A percentile compares a stretch with the other conserved stretches of the same genome.
Evolutionary conservation across 2,113 vertebrate genomes (phyloP).

Genomic region (Hypocryptadius cinnamomeus): DNA sequence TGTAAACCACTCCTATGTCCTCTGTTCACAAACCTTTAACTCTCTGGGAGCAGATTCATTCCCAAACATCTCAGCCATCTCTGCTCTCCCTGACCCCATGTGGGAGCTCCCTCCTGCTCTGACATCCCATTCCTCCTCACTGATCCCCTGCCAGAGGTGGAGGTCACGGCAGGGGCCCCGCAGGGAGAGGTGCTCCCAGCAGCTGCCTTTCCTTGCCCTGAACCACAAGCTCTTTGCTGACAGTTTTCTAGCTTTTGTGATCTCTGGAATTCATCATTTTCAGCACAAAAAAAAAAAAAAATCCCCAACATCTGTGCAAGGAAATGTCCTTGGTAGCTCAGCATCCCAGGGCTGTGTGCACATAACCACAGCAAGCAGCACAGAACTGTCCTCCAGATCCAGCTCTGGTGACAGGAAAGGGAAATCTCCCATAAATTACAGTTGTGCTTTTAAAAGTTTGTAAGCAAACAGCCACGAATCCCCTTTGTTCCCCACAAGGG

Average conservation of each 20-base stretch:
- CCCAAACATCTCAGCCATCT: not conserved
- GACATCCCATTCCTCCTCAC: not conserved
- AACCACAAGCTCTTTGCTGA: not conserved
- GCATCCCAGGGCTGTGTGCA: not conserved
- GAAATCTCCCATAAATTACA: not conserved
- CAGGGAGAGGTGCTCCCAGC: not conserved
- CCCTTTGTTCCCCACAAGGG: not conserved
- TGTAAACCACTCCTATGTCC: not conserved
- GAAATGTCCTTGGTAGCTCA: not conserved
- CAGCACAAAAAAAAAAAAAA: not conserved
- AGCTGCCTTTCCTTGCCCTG: not conserved
- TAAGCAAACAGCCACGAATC: not conserved
- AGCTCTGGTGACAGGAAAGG: not conserved
- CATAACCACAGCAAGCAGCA: not conserved
- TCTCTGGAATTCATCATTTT: constrained; percentile 5
- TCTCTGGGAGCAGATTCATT: not conserved
- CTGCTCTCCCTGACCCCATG: accelerated
- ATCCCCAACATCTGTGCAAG: not conserved
- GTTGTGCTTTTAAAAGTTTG: not conserved
- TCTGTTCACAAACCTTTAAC: not conserved
- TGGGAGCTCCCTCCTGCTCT: not conserved
- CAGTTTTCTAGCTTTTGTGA: not conserved
- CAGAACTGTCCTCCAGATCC: not conserved
- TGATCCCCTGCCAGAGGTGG: not conserved
- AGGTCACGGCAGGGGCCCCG: not conserved